Base-by-base conservation (phyloP, 2,888 invertebrate species). In the Idaea straminata region DNA sequence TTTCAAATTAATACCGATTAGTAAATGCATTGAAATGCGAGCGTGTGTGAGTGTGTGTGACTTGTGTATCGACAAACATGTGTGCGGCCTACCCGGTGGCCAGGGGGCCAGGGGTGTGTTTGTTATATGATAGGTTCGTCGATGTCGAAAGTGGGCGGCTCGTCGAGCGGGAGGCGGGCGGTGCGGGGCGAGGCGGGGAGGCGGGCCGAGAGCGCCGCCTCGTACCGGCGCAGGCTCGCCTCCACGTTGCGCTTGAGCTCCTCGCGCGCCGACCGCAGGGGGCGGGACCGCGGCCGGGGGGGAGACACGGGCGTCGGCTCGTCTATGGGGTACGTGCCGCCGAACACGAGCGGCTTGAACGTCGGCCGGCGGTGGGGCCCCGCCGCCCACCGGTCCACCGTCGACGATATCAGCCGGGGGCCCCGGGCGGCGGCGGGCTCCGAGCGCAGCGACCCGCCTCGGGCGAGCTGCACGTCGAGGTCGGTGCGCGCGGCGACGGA, bases 291-390 rank as follows among this genome's bases (percentile, higher is more conserved):
- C 67, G 68, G 66, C 70, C 67, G 71, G 66, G 63, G 64, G 64
- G 57, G 36, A 61, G 64, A 62, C 13, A 73, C 78, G 64, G 83
- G 76, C 47, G 86, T 83, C 36, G 97, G 97, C 79, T 94, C 94
- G 83, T 97, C 97, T 73, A 98, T 97, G 5, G 97, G 97, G 92
- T 94, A 98, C 4, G 97, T 98, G 64, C 97, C 97, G 76, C 97
- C 96, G 84, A 97, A 97, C 69, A 97, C 94, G 61, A 97, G 93
- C 69, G 96, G 96, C 80, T 95, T 95, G 81, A 93, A 95, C 74
- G 69, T 60, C 66, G 74, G 77, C 69, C 61, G 77, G 81, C 85
- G 72, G 79, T 25, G 86, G 7, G 94, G 93, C 60, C 92, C 92
- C 73, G 87, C 86, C 61, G 94, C 91, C 95, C 95, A 95, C 59